Evolutionary conservation across 2,113 vertebrate genomes (phyloP).

Genomic region (Murina feae): DNA sequence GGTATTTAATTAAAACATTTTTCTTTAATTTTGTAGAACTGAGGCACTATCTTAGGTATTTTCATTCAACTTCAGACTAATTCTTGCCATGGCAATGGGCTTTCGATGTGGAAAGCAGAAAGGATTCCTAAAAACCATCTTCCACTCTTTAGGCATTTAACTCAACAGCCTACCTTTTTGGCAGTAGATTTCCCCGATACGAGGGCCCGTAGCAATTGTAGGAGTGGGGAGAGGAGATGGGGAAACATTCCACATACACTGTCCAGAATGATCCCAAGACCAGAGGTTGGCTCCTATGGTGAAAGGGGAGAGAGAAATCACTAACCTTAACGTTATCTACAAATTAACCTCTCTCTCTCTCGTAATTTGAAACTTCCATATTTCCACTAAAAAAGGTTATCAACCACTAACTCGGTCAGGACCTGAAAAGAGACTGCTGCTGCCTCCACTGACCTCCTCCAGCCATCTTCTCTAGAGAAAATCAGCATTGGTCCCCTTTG

Average conservation of each 20-base stretch:
- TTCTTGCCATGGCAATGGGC: neutral
- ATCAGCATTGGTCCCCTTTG: neutral
- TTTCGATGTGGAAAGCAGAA: neutral
- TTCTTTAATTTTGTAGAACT: neutral
- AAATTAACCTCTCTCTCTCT: neutral
- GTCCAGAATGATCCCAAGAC: constrained; percentile 95
- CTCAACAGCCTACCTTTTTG: constrained; percentile 86
- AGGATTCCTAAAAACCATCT: neutral
- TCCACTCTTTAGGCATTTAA: neutral
- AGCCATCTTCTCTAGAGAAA: neutral
- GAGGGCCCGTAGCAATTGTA: constrained; percentile 93
- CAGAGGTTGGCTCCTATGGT: constrained; percentile 90
- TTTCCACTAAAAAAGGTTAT: neutral
- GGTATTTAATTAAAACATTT: neutral
- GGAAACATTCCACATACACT: constrained; percentile 95
- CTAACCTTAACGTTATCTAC: neutral
- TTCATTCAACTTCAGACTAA: neutral
- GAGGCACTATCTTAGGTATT: neutral
- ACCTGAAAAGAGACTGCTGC: neutral
- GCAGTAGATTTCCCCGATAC: constrained; percentile 95
- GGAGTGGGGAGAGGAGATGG: constrained; percentile 89
- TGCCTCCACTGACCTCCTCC: neutral
- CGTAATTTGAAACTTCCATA: neutral
- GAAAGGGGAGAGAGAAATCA: constrained; percentile 39
- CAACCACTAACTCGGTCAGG: neutral